These are phyloP conservation scores for Euphydryas editha DNA, from an alignment of 2,888 invertebrate species.

Conservation along the genomic window DNA sequence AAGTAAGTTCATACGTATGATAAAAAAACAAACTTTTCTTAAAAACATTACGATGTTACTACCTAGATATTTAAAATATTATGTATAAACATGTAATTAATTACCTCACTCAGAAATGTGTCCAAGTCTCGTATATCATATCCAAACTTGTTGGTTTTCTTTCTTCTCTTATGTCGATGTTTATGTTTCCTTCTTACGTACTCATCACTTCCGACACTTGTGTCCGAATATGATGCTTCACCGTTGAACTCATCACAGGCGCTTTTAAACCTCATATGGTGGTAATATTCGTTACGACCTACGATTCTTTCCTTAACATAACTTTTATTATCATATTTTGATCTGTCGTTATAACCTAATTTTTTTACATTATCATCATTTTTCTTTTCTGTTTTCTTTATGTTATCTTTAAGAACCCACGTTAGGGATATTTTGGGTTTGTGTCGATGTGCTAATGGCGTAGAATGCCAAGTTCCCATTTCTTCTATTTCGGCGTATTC, in stretches of 20 bases:
- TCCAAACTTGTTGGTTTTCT: slow-evolving; percentile 83
- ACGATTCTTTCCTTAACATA: slow-evolving; percentile 58
- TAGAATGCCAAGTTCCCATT: slow-evolving; percentile 80
- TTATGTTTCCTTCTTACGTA: slow-evolving; percentile 72
- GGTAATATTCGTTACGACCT: slow-evolving; percentile 76
- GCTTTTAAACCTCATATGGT: slow-evolving; percentile 74
- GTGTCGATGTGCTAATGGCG: slow-evolving; percentile 71
- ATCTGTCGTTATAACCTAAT: slow-evolving; percentile 50
- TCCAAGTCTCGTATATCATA: slow-evolving; percentile 92
- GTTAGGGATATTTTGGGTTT: slow-evolving; percentile 88
- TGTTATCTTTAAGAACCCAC: slow-evolving; percentile 88
- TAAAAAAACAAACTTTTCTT: too few species aligned
- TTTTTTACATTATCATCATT: slow-evolving; percentile 51
- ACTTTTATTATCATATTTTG: slow-evolving; percentile 55
- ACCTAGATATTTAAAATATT: too few species aligned
- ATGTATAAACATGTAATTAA: slow-evolving; percentile 36
- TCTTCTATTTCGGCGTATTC: slow-evolving; percentile 75
- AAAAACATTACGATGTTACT: too few species aligned
- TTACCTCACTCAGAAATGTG: slow-evolving; percentile 89
- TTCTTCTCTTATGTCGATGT: slow-evolving; percentile 77
- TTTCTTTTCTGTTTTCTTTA: slow-evolving; percentile 64
- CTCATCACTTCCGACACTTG: slow-evolving; percentile 72
- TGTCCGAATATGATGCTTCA: slow-evolving; percentile 61
- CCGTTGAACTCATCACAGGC: slow-evolving; percentile 73
- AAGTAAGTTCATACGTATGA: too few species aligned